These are phyloP conservation scores for Sphaerodactylus townsendi DNA, from an alignment of 2,113 vertebrate genomes.

Conservation along the genomic window DNA sequence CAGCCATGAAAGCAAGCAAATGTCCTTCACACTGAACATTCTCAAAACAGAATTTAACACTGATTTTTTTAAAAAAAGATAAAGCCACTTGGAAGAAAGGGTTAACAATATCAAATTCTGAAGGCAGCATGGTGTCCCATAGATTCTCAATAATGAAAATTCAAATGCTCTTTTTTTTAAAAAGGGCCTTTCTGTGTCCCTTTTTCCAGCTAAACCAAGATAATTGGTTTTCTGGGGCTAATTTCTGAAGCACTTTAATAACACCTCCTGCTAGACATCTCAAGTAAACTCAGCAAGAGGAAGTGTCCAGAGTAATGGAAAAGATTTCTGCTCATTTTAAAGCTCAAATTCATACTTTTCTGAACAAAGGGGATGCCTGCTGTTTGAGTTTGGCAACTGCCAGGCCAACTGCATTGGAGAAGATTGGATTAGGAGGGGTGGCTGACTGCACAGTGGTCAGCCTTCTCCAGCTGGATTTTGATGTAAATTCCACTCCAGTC, in stretches of 20 bases:
- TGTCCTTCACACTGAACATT: conserved; percentile 23
- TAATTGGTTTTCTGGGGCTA: conserved; percentile 78
- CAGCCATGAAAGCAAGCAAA: conserved; percentile 23
- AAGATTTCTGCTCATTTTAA: conserved; percentile 81
- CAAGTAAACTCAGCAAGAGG: conserved; percentile 87
- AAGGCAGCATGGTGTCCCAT: conserved; percentile 69
- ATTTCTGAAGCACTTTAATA: conserved; percentile 80
- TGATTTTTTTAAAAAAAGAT: conserved; percentile 50
- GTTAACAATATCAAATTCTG: conserved; percentile 73
- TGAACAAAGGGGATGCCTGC: conserved; percentile 85
- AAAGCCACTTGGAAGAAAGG: conserved; percentile 71
- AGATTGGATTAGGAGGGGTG: conserved; percentile 90
- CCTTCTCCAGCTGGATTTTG: conserved; percentile 82
- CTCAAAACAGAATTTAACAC: conserved; percentile 72
- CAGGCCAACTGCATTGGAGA: conserved; percentile 76
- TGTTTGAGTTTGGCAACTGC: conserved; percentile 83
- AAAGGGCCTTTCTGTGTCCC: conserved; percentile 72
- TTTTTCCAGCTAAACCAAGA: conserved; percentile 68
- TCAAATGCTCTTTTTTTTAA: conserved; percentile 77
- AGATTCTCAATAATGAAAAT: conserved; percentile 78
- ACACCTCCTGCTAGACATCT: conserved; percentile 80
- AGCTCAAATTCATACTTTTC: conserved; percentile 81
- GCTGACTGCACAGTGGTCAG: conserved; percentile 80
- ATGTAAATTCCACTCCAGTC: conserved; percentile 90
- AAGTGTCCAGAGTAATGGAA: conserved; percentile 81